Base-by-base conservation (phyloP, 2,888 invertebrate genomes). In the Conus canariensis region DNA sequence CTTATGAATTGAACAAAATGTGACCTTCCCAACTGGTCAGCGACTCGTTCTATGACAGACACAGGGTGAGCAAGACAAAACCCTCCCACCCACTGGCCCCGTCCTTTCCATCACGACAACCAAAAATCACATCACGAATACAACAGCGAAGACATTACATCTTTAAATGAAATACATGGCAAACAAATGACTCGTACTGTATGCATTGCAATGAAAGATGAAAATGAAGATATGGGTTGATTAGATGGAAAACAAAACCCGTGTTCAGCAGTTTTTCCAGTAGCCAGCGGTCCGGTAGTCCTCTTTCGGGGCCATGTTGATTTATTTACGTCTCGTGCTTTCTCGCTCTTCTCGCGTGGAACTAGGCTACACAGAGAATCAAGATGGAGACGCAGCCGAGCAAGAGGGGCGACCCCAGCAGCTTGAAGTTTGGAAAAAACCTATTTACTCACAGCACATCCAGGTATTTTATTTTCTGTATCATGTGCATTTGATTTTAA, bases 361-460 rank as follows among this genome's bases (percentile, higher is more conserved):
- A 14, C 2, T 0, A 74, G 74, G 5, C 22, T 14, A 10, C 25
- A 64, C 64, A 30, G 45, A 25, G 59, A 80, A 30, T 9, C 74
- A 87, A 87, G 74, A 87, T 87, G 87, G 87, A 70, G 87, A 56
- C 87, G 10, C 80, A 82, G 88, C 19, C 25, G 59, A 82, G 56
- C 30, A 83, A 85, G 70, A n/a, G 88, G 60, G 92, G 86, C 64
- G 83, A 90, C 64, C 90, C 90, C 10, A 91, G 94, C 77, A 93
- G 92, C 74, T 93, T 93, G 64, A 90, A 91, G 45, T 94, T 95
- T 91, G 94, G 94, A 30, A 93, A 92, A 91, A 93, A 93, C 85
- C 87, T 95, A 77, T 94, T 93, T 86, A 93, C 93, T 70, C 90
- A 94, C 90, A 93, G 94, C 88, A 93, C 93, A 88, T 91, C 93